Evolutionary conservation across 53 echinoderm and acorn worm genomes (phyloP).

Genomic region (Holothuria leucospilota): DNA sequence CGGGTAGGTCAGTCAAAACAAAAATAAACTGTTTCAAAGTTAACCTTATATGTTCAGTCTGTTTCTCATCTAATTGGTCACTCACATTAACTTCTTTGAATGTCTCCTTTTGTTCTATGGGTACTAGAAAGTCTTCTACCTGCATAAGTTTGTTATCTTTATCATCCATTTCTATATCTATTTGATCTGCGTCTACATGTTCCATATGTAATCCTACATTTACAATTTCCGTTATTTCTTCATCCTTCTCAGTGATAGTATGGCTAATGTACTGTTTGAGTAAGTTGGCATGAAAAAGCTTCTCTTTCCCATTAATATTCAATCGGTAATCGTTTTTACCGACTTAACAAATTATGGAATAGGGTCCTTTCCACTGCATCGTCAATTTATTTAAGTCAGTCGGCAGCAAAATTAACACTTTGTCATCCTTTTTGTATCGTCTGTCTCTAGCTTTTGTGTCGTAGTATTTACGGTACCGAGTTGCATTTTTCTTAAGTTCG

Average conservation of each 20-base stretch:
- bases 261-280: too few relatives aligned
- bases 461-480: too few relatives aligned
- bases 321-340: slow-evolving; percentile 5
- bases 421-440: too few relatives aligned
- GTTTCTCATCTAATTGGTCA: not conserved
- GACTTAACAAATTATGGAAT: slow-evolving; percentile 3
- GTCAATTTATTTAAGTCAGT: slow-evolving; percentile 45
- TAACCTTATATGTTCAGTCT: not conserved
- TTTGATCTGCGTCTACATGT: too few relatives aligned
- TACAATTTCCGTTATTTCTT: not conserved
- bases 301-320: too few relatives aligned
- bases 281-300: slow-evolving; percentile 59
- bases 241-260: too few relatives aligned
- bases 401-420: slow-evolving; percentile 46
- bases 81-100: slow-evolving; percentile 8
- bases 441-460: too few relatives aligned
- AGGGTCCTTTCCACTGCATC: slow-evolving; percentile 50
- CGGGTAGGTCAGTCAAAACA: slow-evolving; percentile 49
- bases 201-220: too few relatives aligned
- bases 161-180: not conserved
- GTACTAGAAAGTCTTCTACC: too few relatives aligned
- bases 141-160: not conserved
- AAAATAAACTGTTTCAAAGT: not conserved
- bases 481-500: too few relatives aligned
- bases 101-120: too few relatives aligned